Conservation (phyloP, 2,797 vertebrate genomes). For the Myotis vivesi region DNA sequence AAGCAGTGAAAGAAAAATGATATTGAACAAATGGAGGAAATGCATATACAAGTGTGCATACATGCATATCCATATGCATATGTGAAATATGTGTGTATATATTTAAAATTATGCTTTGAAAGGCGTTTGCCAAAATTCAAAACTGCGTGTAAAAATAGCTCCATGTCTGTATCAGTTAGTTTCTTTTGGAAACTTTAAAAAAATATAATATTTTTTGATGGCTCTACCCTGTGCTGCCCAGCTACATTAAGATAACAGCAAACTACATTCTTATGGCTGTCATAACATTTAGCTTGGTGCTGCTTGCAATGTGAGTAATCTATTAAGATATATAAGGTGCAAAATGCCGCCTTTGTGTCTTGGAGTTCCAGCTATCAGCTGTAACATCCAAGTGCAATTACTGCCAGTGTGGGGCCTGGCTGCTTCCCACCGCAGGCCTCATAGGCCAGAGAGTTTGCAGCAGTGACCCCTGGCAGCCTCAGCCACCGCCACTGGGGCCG, state of each 20-base stretch:
- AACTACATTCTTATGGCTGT: constrained; percentile 87
- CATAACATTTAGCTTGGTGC: constrained; percentile 85
- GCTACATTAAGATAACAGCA: constrained; percentile 87
- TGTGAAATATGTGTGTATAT: constrained; percentile 70
- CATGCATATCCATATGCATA: constrained; percentile 72
- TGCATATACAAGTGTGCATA: constrained; percentile 62
- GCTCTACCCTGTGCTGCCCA: constrained; percentile 85
- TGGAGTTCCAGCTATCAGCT: constrained; percentile 67
- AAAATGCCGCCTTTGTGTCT: constrained; percentile 78
- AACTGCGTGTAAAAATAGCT: constrained; percentile 80
- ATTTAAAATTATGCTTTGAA: constrained; percentile 73
- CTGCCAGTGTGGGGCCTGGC: constrained; percentile 66
- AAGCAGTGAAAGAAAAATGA: constrained; percentile 66
- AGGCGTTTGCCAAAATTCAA: constrained; percentile 78
- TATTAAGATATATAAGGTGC: constrained; percentile 84
- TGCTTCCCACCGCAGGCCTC: constrained; percentile 52
- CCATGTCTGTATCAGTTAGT: constrained; percentile 81
- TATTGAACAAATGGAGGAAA: constrained; percentile 62
- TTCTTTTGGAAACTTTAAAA: constrained; percentile 81
- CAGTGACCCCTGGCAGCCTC: constrained; percentile 72
- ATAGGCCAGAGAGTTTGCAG: constrained; percentile 63
- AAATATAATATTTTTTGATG: constrained; percentile 81
- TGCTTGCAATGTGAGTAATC: constrained; percentile 81
- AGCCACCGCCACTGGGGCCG: constrained; percentile 70
- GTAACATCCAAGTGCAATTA: constrained; percentile 73